A percentile compares a stretch with the other conserved stretches of the same genome.
These are phyloP conservation scores for Poeciliopsis turneri DNA, from an alignment of 2,797 vertebrate genomes.

Conservation along the genomic window DNA sequence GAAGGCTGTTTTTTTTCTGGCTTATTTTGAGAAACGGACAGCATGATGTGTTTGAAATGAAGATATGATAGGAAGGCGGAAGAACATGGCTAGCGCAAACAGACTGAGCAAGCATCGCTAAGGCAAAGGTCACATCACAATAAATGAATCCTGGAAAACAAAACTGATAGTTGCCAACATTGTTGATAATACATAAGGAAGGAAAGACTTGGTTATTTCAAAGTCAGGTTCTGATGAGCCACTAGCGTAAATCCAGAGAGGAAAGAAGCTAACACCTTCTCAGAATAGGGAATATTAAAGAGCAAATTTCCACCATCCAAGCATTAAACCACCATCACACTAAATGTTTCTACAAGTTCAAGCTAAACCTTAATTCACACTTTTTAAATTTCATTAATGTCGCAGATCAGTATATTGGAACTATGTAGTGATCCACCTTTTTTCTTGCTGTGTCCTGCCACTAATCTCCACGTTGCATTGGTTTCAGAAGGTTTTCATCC, in stretches of 20 bases:
- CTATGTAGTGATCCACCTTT: background rate
- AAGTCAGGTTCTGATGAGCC: background rate
- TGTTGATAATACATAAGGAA: constrained; percentile 1
- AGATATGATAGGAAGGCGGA: constrained; percentile 60
- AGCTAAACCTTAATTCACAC: background rate
- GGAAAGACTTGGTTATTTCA: background rate
- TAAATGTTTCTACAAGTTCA: background rate
- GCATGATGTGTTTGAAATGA: constrained; percentile 38
- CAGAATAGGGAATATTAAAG: background rate
- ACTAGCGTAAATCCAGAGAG: background rate
- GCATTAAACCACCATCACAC: background rate
- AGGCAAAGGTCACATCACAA: constrained; percentile 20
- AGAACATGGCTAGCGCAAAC: constrained; percentile 7
- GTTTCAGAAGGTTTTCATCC: no score
- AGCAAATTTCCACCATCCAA: background rate
- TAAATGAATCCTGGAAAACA: constrained; percentile 38
- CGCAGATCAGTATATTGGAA: background rate
- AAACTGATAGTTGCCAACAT: constrained; percentile 23
- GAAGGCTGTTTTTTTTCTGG: background rate
- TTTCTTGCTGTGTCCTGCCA: background rate
- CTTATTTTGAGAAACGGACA: background rate
- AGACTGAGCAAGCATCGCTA: constrained; percentile 12
- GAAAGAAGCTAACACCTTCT: background rate
- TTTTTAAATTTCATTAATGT: background rate
- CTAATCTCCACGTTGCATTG: background rate